Evolutionary conservation across 2,797 vertebrate genomes (phyloP), one percentile per base, ranked within the genome.

Genomic region (Dermochelys coriacea): DNA sequence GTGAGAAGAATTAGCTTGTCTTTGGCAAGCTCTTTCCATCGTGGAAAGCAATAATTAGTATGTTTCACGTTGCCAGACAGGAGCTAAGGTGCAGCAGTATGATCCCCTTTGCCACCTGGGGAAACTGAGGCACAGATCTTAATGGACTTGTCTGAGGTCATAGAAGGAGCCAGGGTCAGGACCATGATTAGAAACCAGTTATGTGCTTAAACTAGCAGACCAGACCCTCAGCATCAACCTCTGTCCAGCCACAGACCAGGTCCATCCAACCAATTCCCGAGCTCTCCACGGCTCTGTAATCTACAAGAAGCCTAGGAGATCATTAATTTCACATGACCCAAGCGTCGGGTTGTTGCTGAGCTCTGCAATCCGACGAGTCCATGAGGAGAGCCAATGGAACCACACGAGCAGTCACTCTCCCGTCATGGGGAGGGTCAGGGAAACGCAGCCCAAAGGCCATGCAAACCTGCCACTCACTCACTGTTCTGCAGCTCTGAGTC

Each of bases 401-500:
- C 14, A 16, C 31, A 12, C 12, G 29, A 16, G 7, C 15, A 15
- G 14, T 29, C 12, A 15, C 45, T 4, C 25, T 75, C 27, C 25
- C 41, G 7, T 47, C 27, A 5, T 2, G 27, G 23, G 25, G 23
- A 75, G 12, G 1, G 45, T 15, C 45, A 29, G 14, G 8, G 15
- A 41, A 27, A 45, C 3, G 23, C 37, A 23, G 49, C 45, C 23
- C 75, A 1, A 0, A 45, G 57, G 7, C 31, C 61, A 34, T 18
- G 61, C 34, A 19, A n/a, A 41, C 64, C n/a, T 37, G 64, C n/a
- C 84, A 37, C 83, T 11, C 0, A 6, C 96, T 96, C 88, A 97
- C 97, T n/a, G 59, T 92, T 93, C 90, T 90, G 94, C 93, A 94
- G 91, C 81, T 93, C 85, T 0, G 3, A 80, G 87, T 82, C 84